Conservation (phyloP, 2,888 invertebrate genomes). For the Melinopterus prodromus region DNA sequence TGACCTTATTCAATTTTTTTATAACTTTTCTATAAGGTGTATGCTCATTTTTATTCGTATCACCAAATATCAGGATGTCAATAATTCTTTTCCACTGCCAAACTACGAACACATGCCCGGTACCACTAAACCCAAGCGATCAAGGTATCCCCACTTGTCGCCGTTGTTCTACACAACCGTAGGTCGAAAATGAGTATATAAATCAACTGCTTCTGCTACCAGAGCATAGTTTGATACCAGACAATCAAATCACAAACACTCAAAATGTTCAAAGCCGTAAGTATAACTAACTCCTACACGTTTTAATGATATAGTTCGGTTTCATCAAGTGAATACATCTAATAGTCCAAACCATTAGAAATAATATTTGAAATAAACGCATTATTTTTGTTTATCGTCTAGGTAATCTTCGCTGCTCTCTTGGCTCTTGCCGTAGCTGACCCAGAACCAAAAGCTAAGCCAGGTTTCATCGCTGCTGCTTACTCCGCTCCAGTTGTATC, state of each 20-base stretch:
- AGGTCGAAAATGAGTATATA: not conserved
- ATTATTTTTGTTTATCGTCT: not conserved
- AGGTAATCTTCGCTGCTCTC: conserved; percentile 24
- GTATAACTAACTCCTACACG: not conserved
- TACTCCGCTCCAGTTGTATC: conserved; percentile 24
- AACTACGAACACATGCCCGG: not conserved
- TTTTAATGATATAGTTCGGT: not conserved
- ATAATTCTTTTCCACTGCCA: too few relatives aligned
- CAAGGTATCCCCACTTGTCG: not conserved
- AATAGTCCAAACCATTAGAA: not conserved
- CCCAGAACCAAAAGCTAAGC: conserved; percentile 27
- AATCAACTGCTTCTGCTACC: not conserved
- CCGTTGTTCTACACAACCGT: not conserved
- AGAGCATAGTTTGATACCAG: not conserved
- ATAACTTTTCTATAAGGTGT: too few relatives aligned
- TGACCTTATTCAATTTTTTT: too few relatives aligned
- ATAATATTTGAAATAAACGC: not conserved
- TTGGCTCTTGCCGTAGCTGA: conserved; percentile 29
- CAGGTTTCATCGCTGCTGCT: conserved; percentile 56
- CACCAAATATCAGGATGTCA: too few relatives aligned
- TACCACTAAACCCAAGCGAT: not conserved
- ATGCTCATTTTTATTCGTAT: too few relatives aligned
- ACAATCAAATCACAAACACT: not conserved
- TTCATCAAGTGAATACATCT: not conserved
- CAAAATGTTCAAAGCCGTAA: conserved; percentile 27